Base-by-base conservation (phyloP, 2,797 vertebrate species). In the Chelonia mydas region DNA sequence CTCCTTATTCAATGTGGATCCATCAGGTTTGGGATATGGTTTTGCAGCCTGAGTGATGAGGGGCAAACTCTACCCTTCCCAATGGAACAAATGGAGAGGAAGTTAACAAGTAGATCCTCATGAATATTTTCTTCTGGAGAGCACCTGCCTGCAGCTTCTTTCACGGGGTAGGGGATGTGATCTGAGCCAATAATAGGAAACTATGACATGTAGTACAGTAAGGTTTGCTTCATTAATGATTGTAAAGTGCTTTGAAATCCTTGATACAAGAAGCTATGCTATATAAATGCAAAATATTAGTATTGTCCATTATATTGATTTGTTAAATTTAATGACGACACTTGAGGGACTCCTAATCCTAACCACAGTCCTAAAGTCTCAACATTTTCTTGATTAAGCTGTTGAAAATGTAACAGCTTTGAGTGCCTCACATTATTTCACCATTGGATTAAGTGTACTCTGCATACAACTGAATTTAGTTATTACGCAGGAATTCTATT, bases 301-400 rank as follows among this genome's bases (percentile, higher is more conserved):
- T 90, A 51, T 84, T 92, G 19, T 91, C 50, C 84, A 10, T 87
- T 87, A 33, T 11, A 37, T 0, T 2, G 9, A 11, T 92, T 95
- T 95, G 91, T 93, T 92, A 90, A 89, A 94, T 92, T 81, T 93
- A 95, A 94, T 90, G 83, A 94, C 50, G 27, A 85, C 72, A 54
- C 31, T 41, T 7, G 51, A 90, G 47, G 27, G 55, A 86, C 91
- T 96, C 72, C 57, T 93, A 87, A 94, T 95, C 53, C 89, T 87
- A 86, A 79, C 88, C 0, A 0, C 93, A 90, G 57, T 72, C 79
- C 11, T 17, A 45, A 74, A 23, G 13, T 94, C 72, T 92, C 76
- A 89, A 83, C 12, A 33, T 87, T 95, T 92, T 89, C 81, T 93
- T 96, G 88, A 92, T 94, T 87, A 96, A 93, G 72, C 47, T 11